Evolutionary conservation across 2,797 vertebrate species (phyloP).

Genomic region (Gallinago stenura): DNA sequence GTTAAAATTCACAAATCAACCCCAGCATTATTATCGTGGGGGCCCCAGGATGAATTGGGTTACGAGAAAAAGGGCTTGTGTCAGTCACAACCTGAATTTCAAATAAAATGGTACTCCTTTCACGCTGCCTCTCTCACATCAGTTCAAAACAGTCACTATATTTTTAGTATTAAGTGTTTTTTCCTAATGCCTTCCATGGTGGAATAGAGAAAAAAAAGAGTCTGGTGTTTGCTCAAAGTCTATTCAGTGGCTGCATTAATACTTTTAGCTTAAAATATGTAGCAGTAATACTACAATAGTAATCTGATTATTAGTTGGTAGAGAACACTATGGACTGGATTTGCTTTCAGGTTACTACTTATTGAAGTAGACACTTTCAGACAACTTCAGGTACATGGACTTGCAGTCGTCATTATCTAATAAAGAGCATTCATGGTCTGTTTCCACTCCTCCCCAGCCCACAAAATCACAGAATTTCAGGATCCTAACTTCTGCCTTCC

Average conservation of each 20-base stretch:
- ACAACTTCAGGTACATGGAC: neutral
- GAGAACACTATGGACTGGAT: neutral
- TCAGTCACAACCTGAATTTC: neutral
- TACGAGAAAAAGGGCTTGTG: neutral
- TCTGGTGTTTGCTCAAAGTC: neutral
- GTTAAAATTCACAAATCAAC: neutral
- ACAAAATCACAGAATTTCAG: neutral
- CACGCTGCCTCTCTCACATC: neutral
- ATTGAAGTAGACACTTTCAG: neutral
- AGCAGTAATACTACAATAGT: neutral
- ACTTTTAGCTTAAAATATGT: neutral
- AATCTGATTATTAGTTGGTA: neutral
- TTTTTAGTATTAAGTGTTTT: constrained; percentile 9
- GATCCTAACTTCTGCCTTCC: neutral
- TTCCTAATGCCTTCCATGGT: neutral
- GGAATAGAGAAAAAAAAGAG: neutral
- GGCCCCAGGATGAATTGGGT: neutral
- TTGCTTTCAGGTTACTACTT: neutral
- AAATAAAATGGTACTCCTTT: neutral
- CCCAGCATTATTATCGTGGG: neutral
- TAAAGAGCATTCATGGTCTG: neutral
- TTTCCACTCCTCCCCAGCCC: neutral
- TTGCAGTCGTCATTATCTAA: neutral
- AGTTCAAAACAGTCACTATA: neutral
- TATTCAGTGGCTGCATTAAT: neutral